phyloP scores from a whole-genome alignment of 2,113 vertebrate genomes.

The Eonycteris spelaea region DNA sequence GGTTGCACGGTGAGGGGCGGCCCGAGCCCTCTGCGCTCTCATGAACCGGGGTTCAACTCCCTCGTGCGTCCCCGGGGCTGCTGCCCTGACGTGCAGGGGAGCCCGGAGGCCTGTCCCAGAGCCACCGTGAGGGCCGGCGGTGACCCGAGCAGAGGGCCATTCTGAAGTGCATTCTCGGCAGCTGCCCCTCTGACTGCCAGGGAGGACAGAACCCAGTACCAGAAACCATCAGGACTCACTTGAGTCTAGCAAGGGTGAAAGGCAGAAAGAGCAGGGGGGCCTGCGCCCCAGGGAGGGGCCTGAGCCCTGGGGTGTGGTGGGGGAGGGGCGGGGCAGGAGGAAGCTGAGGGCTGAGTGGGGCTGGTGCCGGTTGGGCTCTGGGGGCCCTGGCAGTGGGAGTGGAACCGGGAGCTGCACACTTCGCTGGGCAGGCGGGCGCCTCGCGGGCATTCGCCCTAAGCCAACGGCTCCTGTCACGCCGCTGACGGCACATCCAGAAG shows the following conservation, averaged over 20 bases:
- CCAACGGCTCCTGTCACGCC: too few relatives aligned
- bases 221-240: background rate
- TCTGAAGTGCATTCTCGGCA: background rate
- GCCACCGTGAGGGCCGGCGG: background rate
- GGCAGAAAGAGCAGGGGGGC: too few relatives aligned
- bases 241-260: background rate
- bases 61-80: background rate
- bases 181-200: too few relatives aligned
- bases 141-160: background rate
- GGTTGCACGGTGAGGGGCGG: background rate
- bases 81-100: background rate
- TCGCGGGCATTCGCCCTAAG: too few relatives aligned
- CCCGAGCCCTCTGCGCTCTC: background rate
- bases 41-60: fast-evolving
- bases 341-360: background rate
- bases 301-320: too few relatives aligned
- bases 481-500: too few relatives aligned
- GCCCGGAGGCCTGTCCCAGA: background rate
- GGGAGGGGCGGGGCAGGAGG: too few relatives aligned
- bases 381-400: background rate
- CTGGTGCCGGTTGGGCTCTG: background rate
- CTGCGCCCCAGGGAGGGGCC: too few relatives aligned
- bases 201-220: background rate
- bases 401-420: background rate
- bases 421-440: too few relatives aligned